A percentile compares a stretch with the other conserved stretches of the same genome.
Conservation (phyloP, 2,888 invertebrate species). For the Lepetodrilus schrolli region DNA sequence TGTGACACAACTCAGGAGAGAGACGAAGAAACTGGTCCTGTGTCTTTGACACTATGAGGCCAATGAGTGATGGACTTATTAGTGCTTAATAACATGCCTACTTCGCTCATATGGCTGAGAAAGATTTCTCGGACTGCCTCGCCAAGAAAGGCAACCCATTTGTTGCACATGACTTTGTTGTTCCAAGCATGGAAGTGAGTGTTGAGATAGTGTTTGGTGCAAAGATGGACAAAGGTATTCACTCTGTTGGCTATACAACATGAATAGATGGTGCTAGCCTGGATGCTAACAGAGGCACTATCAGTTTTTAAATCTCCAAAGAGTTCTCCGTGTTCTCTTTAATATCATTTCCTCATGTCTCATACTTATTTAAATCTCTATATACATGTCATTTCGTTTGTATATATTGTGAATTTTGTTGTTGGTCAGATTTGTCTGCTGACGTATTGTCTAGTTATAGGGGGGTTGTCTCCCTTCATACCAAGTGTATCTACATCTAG, state of each 20-base stretch:
- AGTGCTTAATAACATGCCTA: no score
- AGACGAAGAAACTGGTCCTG: no score
- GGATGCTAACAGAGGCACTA: conserved; percentile 1
- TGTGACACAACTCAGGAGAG: no score
- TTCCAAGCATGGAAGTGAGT: no score
- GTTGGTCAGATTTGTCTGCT: conserved; percentile 6
- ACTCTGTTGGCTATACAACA: not conserved
- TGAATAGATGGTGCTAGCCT: conserved; percentile 14
- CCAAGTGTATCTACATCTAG: not conserved
- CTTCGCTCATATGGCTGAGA: no score
- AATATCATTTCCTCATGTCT: not conserved
- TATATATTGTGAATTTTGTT: conserved; percentile 16
- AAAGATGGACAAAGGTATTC: no score
- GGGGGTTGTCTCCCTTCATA: not conserved
- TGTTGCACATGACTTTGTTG: no score
- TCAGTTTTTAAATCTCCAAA: not conserved
- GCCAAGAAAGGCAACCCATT: no score
- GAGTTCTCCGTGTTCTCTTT: conserved; percentile 2
- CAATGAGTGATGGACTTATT: not conserved
- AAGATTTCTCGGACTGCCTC: no score
- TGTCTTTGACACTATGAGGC: not conserved
- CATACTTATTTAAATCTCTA: conserved; percentile 20
- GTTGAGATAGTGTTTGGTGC: not conserved
- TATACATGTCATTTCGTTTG: conserved; percentile 1
- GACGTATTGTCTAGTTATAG: not conserved